Conservation (phyloP, 2,797 vertebrate species). For the Clarias laeviceps region DNA sequence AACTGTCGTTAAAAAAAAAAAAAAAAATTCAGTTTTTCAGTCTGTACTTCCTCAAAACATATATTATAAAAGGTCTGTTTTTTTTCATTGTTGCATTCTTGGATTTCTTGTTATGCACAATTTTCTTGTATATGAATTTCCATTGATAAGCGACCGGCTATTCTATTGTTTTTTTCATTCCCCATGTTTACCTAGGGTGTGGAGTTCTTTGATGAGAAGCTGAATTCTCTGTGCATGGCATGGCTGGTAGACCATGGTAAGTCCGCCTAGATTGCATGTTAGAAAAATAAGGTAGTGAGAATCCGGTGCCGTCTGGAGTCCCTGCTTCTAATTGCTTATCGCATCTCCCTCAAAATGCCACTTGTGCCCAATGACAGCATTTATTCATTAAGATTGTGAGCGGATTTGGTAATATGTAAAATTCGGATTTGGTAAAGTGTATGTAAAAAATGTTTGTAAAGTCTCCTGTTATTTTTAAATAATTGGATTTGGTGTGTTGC, state of each 20-base stretch:
- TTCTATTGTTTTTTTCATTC: not conserved
- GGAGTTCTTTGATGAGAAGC: constrained; percentile 93
- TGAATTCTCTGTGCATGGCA: constrained; percentile 92
- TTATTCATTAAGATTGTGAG: not conserved
- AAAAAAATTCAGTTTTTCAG: not conserved
- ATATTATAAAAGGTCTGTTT: not conserved
- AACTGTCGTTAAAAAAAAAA: not conserved
- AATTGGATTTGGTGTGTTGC: too few relatives aligned
- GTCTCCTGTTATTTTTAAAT: not conserved
- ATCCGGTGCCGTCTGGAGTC: not conserved
- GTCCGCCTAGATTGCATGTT: constrained; percentile 35
- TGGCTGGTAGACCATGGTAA: constrained; percentile 93
- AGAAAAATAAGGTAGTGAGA: not conserved
- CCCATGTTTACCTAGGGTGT: constrained; percentile 77
- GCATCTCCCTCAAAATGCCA: not conserved
- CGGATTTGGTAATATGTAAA: too few relatives aligned
- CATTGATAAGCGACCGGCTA: not conserved
- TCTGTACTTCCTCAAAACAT: not conserved
- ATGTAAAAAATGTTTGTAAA: too few relatives aligned
- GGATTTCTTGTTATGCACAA: not conserved
- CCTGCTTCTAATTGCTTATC: not conserved
- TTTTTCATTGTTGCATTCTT: not conserved
- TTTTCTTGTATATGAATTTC: not conserved
- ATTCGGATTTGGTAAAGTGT: too few relatives aligned
- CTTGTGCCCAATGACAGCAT: not conserved